Evolutionary conservation across 1,140 invertebrate species (phyloP).

Genomic region (Drosophila persimilis): DNA sequence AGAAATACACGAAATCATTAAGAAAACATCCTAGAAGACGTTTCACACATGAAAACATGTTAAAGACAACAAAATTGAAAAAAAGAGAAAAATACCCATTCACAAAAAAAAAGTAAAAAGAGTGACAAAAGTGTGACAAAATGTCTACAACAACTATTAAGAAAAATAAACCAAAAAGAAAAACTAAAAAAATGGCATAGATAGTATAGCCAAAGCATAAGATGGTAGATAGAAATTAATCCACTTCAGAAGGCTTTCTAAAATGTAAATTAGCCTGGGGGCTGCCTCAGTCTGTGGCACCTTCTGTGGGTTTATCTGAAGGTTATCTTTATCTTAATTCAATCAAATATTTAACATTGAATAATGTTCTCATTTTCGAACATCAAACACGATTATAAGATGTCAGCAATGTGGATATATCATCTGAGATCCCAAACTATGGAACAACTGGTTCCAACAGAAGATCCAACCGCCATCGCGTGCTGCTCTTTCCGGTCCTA

Average conservation of each 20-base stretch:
- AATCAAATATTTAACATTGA: conserved; percentile 26
- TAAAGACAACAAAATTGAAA: conserved; percentile 7
- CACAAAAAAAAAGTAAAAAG: no score
- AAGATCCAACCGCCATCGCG: conserved; percentile 25
- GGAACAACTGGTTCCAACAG: conserved; percentile 40
- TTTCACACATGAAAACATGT: conserved; percentile 36
- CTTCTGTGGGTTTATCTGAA: conserved; percentile 3
- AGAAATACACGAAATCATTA: conserved; percentile 64
- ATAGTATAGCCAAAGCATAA: conserved; percentile 31
- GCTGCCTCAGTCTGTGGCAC: conserved; percentile 14
- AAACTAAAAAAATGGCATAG: conserved; percentile 34
- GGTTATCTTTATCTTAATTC: conserved; percentile 37
- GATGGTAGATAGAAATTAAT: conserved; percentile 21
- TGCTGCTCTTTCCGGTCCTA: conserved; percentile 66
- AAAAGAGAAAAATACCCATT: conserved; percentile 22
- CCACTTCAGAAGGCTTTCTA: conserved; percentile 36
- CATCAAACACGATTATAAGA: conserved; percentile 4
- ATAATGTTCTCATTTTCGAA: conserved; percentile 27
- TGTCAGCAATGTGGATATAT: conserved; percentile 2
- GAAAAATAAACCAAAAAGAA: conserved; percentile 29
- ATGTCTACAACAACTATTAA: conserved; percentile 30
- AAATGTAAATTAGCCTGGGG: conserved; percentile 25
- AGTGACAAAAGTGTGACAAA: conserved; percentile 5
- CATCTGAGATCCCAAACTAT: conserved; percentile 2
- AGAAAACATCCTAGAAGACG: conserved; percentile 53